phyloP scores from a whole-genome alignment of 2,113 vertebrate genomes.

The Nesogale talazaci region DNA sequence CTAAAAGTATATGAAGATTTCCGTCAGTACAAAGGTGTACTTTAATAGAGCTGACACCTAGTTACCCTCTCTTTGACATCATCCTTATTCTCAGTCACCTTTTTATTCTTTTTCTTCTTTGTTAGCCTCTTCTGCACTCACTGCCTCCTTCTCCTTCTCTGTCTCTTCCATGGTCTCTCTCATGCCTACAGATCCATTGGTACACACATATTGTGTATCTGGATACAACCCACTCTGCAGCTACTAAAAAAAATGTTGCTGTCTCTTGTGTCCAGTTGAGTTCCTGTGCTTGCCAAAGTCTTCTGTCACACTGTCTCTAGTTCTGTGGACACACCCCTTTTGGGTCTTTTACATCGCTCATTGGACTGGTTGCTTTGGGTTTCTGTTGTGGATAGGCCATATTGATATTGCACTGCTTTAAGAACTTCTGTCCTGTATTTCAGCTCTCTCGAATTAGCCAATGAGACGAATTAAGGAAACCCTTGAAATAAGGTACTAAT shows the following conservation, averaged over 20 bases:
- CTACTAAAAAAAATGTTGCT: neutral
- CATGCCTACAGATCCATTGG: neutral
- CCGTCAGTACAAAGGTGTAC: too few species aligned
- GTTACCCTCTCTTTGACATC: rapidly evolving
- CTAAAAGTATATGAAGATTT: too few species aligned
- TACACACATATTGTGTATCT: neutral
- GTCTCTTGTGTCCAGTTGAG: neutral
- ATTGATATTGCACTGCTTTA: rapidly evolving
- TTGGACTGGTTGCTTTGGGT: neutral
- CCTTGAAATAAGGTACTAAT: rapidly evolving
- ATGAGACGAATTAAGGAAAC: neutral
- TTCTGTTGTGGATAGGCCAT: rapidly evolving
- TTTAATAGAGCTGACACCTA: too few species aligned
- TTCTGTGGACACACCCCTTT: neutral
- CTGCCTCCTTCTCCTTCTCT: neutral
- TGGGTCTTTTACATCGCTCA: rapidly evolving
- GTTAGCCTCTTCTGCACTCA: too few species aligned
- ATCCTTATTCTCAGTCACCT: neutral
- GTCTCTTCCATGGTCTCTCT: neutral
- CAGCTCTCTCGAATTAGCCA: rapidly evolving
- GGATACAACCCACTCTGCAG: rapidly evolving
- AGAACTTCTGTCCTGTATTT: neutral
- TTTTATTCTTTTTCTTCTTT: too few species aligned
- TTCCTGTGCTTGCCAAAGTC: neutral
- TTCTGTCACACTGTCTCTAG: neutral